Evolutionary conservation across 2,113 vertebrate genomes (phyloP).

Genomic region (Rhynchomys soricoides): DNA sequence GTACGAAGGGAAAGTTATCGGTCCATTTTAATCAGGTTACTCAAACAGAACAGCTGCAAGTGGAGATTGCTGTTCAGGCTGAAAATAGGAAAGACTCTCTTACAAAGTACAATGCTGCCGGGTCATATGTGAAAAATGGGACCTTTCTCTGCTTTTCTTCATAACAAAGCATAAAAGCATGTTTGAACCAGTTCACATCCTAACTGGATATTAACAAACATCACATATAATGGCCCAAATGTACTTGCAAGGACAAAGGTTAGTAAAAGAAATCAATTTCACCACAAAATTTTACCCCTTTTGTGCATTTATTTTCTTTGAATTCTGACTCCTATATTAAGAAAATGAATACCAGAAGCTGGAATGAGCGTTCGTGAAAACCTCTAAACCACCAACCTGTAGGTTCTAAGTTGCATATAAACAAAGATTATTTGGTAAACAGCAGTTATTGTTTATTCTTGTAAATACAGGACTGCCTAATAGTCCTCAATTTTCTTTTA

Average conservation of each 20-base stretch:
- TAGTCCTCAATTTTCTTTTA: not conserved
- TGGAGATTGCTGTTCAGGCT: constrained; percentile 63
- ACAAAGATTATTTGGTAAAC: constrained; percentile 52
- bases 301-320: not conserved
- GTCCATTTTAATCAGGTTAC: constrained; percentile 76
- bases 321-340: constrained; percentile 35
- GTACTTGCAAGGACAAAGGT: constrained; percentile 63
- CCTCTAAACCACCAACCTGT: constrained; percentile 34
- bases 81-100: constrained; percentile 58
- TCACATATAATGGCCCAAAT: constrained; percentile 50
- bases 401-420: constrained; percentile 56
- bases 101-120: constrained; percentile 45
- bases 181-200: not conserved
- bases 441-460: constrained; percentile 35
- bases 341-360: constrained; percentile 58
- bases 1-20: constrained; percentile 52
- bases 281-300: not conserved
- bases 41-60: constrained; percentile 76
- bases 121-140: constrained; percentile 22
- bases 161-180: constrained; percentile 62
- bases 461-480: constrained; percentile 54
- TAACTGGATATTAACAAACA: constrained; percentile 24
- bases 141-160: constrained; percentile 39
- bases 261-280: constrained; percentile 53
- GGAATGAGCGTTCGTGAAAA: constrained; percentile 52